Base-by-base conservation (phyloP, 2,888 invertebrate species). In the Leucophenga maculata region DNA sequence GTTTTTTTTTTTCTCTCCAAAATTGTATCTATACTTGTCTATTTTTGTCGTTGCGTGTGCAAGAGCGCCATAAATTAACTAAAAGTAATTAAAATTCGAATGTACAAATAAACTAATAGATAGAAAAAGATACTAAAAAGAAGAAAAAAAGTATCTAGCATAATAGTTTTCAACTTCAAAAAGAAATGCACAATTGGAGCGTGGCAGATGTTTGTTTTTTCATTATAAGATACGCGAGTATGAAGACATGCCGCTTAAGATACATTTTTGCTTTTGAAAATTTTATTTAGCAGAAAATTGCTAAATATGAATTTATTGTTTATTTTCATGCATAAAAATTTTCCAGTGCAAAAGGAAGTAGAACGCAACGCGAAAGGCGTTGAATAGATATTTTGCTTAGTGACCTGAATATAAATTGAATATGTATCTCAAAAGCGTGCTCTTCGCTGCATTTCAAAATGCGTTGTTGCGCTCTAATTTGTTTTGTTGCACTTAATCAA, bases 171-270 rank as follows among this genome's bases (percentile, higher is more conserved):
- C 13, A 65, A 70, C 70, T 67, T 70, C 70, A 70, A 72, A 68
- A 72, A 69, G 72, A 72, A 70, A 67, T 48, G 48, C 39, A 52
- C 44, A 71, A 71, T 69, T 73, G 68, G 73, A 71, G 71, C 73
- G 69, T 73, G 67, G 59, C 67, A 39, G 11, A 16, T 60, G 32
- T 50, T 39, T 48, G 18, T 46, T 13, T 65, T n/a, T 39, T 39
- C 39, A 39, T 39, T 39, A 39, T 39, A 9, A 39, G 39, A 39
- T 39, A 39, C 39, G 39, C 8, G 39, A 26, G 3, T 26, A 26
- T 26, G 26, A 4, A 26, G 4, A 26, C 4, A 26, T 26, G 2
- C 4, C 26, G 26, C 26, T 55, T 14, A 22, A 20, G 48, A 20
- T 48, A 26, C 32, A 55, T 67, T n/a, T 26, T 39, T 39, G 20